Evolutionary conservation across 2,113 vertebrate genomes (phyloP).

Genomic region (Mormyrus iriodes): DNA sequence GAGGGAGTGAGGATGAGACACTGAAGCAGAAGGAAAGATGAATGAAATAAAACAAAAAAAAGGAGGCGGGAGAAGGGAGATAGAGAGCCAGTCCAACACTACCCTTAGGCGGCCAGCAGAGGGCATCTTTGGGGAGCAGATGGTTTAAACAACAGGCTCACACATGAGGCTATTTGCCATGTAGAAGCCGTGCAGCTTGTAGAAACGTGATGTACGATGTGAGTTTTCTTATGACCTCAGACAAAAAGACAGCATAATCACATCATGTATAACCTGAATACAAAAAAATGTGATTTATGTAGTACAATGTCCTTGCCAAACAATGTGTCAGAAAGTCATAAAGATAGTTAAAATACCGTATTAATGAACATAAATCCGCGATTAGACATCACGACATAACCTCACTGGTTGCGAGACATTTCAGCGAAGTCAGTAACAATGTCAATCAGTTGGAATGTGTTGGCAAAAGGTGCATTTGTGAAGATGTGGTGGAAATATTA

Average conservation of each 20-base stretch:
- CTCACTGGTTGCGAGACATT: not conserved
- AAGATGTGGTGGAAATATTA: not conserved
- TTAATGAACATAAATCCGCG: not conserved
- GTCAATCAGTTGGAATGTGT: not conserved
- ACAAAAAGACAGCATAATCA: not conserved
- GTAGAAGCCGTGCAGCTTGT: not conserved
- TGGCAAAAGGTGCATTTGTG: not conserved
- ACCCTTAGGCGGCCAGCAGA: not conserved
- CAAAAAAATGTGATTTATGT: not conserved
- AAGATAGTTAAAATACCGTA: not conserved
- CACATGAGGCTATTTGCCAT: not conserved
- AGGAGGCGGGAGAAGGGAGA: slow-evolving; percentile 43
- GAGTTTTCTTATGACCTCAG: not conserved
- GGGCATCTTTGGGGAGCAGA: not conserved
- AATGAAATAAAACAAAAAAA: not conserved
- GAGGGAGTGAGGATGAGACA: not conserved
- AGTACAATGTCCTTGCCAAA: not conserved
- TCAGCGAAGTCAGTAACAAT: not conserved
- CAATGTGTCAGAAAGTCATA: not conserved
- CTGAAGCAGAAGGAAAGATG: not conserved
- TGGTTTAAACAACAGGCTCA: not conserved
- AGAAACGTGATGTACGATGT: not conserved
- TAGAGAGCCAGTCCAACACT: not conserved
- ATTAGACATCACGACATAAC: not conserved
- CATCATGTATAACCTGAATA: not conserved